Evolutionary conservation across 2,888 invertebrate genomes (phyloP).

Genomic region (Xanthia icteritia): DNA sequence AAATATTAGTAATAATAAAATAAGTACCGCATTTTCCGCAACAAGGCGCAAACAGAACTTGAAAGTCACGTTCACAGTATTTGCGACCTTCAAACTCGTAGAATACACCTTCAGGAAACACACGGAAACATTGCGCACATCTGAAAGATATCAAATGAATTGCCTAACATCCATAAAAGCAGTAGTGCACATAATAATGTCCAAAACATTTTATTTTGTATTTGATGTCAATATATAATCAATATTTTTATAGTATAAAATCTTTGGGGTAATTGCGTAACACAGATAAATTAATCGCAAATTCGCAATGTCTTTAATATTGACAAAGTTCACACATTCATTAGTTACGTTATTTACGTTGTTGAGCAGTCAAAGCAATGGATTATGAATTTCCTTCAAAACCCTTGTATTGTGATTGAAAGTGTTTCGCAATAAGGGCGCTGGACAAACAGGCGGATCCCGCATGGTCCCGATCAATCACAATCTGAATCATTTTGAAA

Average conservation of each 20-base stretch:
- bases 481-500: no score
- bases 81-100: slow-evolving; percentile 99
- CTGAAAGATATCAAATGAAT: slow-evolving; percentile 84
- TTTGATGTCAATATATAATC: not conserved
- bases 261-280: not conserved
- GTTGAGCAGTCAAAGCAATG: not conserved
- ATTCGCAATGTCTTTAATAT: not conserved
- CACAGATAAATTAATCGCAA: not conserved
- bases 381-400: not conserved
- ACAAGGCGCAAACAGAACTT: slow-evolving; percentile 98
- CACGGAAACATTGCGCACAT: slow-evolving; percentile 99
- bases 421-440: not conserved
- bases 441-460: not conserved
- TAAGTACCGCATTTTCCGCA: slow-evolving; percentile 94
- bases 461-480: no score
- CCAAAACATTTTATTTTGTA: not conserved
- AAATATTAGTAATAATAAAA: slow-evolving; percentile 59
- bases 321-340: not conserved
- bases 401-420: not conserved
- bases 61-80: slow-evolving; percentile 99
- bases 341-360: not conserved
- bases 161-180: not conserved
- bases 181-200: not conserved
- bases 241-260: not conserved
- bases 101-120: slow-evolving; percentile 99